Evolutionary conservation across 2,888 invertebrate species (phyloP).

Genomic region (Polia nebulosa): DNA sequence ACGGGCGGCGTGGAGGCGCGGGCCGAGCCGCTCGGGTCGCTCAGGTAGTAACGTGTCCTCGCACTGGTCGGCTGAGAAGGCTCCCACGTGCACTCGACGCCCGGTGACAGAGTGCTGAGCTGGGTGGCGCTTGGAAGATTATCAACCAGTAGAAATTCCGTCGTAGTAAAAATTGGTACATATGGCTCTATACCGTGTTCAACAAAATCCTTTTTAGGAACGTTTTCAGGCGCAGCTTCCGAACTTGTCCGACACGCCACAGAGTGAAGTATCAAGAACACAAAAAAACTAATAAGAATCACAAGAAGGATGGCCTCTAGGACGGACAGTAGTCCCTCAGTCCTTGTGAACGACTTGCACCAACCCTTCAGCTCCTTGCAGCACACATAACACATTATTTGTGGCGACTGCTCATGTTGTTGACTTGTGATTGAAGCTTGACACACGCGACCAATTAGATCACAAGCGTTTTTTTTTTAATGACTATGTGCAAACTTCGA

Average conservation of each 20-base stretch:
- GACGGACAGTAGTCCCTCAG: conserved; percentile 75
- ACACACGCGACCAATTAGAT: conserved; percentile 75
- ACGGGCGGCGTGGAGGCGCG: neutral
- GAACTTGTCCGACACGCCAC: conserved; percentile 68
- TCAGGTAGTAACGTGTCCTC: conserved; percentile 71
- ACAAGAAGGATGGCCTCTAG: conserved; percentile 76
- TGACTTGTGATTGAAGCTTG: conserved; percentile 52
- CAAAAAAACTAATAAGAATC: conserved; percentile 73
- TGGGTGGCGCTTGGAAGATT: neutral
- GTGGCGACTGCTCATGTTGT: conserved; percentile 59
- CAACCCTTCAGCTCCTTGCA: conserved; percentile 81
- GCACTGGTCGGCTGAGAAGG: conserved; percentile 78
- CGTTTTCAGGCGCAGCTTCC: neutral
- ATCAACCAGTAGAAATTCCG: neutral
- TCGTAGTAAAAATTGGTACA: neutral
- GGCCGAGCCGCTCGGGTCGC: conserved; percentile 1
- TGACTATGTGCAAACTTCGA: neutral
- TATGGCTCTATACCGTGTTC: no score
- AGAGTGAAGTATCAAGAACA: conserved; percentile 81
- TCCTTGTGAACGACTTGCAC: conserved; percentile 83
- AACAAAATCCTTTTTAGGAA: no score
- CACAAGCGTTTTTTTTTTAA: conserved; percentile 7
- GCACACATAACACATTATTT: conserved; percentile 81
- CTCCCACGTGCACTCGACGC: conserved; percentile 79
- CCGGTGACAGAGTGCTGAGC: conserved; percentile 55